Conservation (phyloP, 2,797 vertebrate species). For the Sparus aurata region DNA sequence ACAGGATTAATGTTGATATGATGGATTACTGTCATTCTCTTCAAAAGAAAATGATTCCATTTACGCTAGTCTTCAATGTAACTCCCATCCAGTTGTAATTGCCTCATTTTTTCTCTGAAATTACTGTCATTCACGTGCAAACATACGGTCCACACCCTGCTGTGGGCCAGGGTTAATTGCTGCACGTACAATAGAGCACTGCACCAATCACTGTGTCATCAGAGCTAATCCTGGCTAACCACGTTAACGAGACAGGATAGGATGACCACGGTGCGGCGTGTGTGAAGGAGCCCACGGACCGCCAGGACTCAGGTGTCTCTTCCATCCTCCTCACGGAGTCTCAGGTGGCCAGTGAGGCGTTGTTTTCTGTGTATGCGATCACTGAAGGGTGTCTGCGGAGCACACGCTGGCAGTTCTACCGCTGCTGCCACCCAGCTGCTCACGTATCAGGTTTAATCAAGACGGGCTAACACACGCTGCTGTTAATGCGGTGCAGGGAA, state of each 20-base stretch:
- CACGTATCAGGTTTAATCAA: slow-evolving; percentile 54
- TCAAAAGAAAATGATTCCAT: neutral
- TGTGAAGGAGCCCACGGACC: slow-evolving; percentile 46
- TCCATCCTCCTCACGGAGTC: slow-evolving; percentile 30
- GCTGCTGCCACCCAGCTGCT: slow-evolving; percentile 47
- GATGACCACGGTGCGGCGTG: slow-evolving; percentile 3
- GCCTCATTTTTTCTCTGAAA: slow-evolving; percentile 38
- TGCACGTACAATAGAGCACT: slow-evolving; percentile 5
- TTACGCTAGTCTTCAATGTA: neutral
- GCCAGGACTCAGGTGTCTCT: slow-evolving; percentile 73
- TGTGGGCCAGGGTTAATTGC: slow-evolving; percentile 33
- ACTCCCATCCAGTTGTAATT: neutral
- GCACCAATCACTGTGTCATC: slow-evolving; percentile 40
- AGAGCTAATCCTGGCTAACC: slow-evolving; percentile 26
- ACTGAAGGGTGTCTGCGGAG: slow-evolving; percentile 51
- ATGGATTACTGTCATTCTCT: neutral
- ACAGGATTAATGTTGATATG: neutral
- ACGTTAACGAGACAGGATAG: slow-evolving; percentile 28
- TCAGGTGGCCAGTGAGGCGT: slow-evolving; percentile 60
- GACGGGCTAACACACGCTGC: neutral
- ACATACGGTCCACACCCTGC: slow-evolving; percentile 21
- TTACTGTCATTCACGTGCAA: slow-evolving; percentile 7
- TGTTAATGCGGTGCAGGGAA: slow-evolving; percentile 11
- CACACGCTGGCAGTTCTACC: slow-evolving; percentile 30
- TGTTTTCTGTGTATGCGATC: slow-evolving; percentile 47